Evolutionary conservation across 2,888 invertebrate species (phyloP), one percentile per base, ranked within the genome.

Genomic region (Cistogaster globosa): DNA sequence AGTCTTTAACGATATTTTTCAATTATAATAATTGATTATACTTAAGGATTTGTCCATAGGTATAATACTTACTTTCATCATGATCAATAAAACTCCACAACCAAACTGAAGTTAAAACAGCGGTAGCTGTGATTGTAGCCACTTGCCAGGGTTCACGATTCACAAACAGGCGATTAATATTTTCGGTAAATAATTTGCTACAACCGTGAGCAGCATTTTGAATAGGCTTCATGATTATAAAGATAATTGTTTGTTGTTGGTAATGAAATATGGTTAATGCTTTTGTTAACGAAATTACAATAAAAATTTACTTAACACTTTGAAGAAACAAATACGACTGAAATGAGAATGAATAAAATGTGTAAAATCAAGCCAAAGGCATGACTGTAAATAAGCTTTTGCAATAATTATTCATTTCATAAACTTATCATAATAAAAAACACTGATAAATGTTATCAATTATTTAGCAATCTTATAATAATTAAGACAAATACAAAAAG

Each of bases 131-230:
- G 87, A 96, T 94, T 0, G 96, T 94, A 1, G 95, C 95, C 83
- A 97, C 95, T 93, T 97, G 96, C 97, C 97, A 97, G 89, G 97
- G 96, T 92, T 97, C 97, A 89, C 94, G 94, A 79, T 94, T 94
- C 58, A 93, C 94, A 88, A 96, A 95, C 48, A 94, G 89, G 82
- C 93, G 91, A 91, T 96, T 96, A 38, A 96, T 90, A 53, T 94
- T 89, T 58, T 89, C 88, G 86, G 93, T 93, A 16, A 93, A 77
- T 38, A 91, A 72, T 85, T 91, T 92, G 83, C 92, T 87, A 80
- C 88, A 90, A 74, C 90, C 89, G 76, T 76, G 84, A 78, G 55
- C 53, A 22, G 83, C 48, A 81, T 84, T 86, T 65, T 86, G 87
- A 81, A 90, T 89, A 67, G 89, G 90, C 84, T 88, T 89, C 91